These are phyloP conservation scores for Xiphorhynchus erythropygius DNA, from an alignment of 2,797 vertebrate genomes.

Conservation along the genomic window DNA sequence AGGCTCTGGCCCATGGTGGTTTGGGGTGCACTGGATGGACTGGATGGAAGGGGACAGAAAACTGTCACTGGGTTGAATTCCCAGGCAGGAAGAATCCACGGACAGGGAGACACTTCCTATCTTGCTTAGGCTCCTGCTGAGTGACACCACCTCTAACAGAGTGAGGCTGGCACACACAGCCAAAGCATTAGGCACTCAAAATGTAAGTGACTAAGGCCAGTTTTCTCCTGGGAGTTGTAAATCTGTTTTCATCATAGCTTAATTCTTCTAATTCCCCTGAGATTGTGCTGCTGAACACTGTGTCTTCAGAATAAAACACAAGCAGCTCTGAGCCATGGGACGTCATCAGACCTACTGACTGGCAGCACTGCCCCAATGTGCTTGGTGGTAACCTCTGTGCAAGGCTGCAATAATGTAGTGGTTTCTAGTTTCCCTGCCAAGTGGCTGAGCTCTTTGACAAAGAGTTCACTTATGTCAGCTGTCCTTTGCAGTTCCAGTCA, in stretches of 20 bases:
- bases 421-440: background rate
- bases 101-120: background rate
- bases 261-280: background rate
- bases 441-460: background rate
- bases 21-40: background rate
- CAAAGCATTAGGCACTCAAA: background rate
- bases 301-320: background rate
- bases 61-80: background rate
- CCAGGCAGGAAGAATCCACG: background rate
- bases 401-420: background rate
- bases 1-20: accelerated
- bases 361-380: background rate
- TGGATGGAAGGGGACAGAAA: background rate
- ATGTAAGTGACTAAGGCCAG: background rate
- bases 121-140: background rate
- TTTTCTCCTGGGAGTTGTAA: background rate
- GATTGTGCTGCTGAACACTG: background rate
- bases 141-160: too few species aligned
- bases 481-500: conserved; percentile 27
- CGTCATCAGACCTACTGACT: background rate
- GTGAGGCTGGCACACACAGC: background rate
- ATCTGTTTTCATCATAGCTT: background rate
- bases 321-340: background rate
- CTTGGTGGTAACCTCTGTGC: background rate
- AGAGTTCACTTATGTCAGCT: conserved; percentile 16